Percentiles rank a stretch among this genome's conserved stretches.
These are phyloP conservation scores for Tetrax tetrax DNA, from an alignment of 2,113 vertebrate genomes.

Conservation along the genomic window DNA sequence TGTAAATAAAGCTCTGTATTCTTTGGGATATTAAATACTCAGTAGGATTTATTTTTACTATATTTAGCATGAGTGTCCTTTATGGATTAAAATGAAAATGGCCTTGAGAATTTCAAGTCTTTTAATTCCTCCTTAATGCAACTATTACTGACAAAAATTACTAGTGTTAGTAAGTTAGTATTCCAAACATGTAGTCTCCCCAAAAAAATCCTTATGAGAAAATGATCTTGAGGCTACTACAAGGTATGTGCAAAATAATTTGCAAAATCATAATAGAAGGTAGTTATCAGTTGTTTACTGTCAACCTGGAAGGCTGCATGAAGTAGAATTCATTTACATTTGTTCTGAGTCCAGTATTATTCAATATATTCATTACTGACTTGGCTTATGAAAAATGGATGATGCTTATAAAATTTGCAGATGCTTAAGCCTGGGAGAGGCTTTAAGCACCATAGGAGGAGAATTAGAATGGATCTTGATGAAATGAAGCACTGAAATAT, in stretches of 20 bases:
- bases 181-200: not conserved
- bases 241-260: not conserved
- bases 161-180: not conserved
- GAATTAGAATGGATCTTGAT: conserved; percentile 3
- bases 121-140: not conserved
- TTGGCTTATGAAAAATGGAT: conserved; percentile 55
- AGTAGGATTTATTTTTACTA: not conserved
- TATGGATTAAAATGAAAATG: not conserved
- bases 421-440: not conserved
- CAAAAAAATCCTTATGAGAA: not conserved
- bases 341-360: not conserved
- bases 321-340: not conserved
- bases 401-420: conserved; percentile 46
- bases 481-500: not conserved
- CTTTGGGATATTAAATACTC: not conserved
- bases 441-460: not conserved
- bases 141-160: not conserved
- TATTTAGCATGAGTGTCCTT: not conserved
- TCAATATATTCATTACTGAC: conserved; percentile 47
- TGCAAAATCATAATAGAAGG: not conserved
- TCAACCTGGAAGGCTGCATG: not conserved
- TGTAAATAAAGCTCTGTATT: not conserved
- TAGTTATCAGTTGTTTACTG: conserved; percentile 20
- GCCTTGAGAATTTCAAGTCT: not conserved
- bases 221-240: not conserved